Percentiles rank a stretch among this genome's conserved stretches.
These are phyloP conservation scores for Schrankia costaestrigalis DNA, from an alignment of 2,888 invertebrate species.

Conservation along the genomic window DNA sequence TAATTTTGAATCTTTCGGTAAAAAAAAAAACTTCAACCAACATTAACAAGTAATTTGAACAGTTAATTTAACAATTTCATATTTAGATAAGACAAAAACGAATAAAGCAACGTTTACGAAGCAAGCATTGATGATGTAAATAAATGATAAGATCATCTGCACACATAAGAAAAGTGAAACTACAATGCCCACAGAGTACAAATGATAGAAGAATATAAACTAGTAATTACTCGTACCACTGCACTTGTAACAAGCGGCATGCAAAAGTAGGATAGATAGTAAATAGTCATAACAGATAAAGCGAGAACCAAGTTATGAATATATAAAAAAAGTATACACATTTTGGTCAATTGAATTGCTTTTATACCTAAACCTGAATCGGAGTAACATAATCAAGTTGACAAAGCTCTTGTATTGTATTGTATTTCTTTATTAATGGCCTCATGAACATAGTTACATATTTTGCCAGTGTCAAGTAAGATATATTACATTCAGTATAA, in stretches of 20 bases:
- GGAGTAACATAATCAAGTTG: too few relatives aligned
- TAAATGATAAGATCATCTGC: constrained; percentile 6
- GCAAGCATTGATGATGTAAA: constrained; percentile 14
- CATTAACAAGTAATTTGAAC: too few relatives aligned
- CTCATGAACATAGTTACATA: too few relatives aligned
- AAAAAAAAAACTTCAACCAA: too few relatives aligned
- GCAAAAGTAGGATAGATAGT: constrained; percentile 11
- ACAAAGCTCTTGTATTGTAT: too few relatives aligned
- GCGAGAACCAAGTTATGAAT: constrained; percentile 21
- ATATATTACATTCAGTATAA: too few relatives aligned
- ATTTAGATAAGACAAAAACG: constrained; percentile 10
- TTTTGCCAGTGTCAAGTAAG: too few relatives aligned
- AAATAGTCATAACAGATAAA: constrained; percentile 3
- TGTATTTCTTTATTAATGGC: too few relatives aligned
- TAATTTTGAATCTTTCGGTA: too few relatives aligned
- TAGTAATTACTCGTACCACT: constrained; percentile 10
- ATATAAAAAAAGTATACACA: constrained; percentile 1
- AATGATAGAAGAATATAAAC: constrained; percentile 8
- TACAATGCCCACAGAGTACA: constrained; percentile 5
- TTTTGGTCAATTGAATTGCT: constrained; percentile 22
- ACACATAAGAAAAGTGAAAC: constrained; percentile 8
- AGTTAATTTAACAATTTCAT: background rate
- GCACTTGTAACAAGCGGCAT: constrained; percentile 16
- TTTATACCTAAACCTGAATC: too few relatives aligned
- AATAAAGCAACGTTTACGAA: constrained; percentile 18